phyloP scores from a whole-genome alignment of 2,888 invertebrate species.

The Lasiommata megera region DNA sequence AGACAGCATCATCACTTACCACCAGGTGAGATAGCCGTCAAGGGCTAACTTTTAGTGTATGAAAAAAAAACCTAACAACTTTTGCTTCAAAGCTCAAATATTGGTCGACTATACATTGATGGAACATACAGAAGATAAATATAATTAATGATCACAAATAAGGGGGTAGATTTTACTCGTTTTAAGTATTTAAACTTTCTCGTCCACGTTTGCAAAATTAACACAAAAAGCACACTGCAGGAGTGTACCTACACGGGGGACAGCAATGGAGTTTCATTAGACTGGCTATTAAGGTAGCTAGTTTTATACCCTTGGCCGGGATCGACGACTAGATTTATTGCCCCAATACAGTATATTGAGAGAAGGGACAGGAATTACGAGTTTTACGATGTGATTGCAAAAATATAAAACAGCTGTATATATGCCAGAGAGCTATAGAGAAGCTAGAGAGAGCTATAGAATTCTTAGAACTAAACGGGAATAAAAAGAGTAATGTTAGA shows the following conservation, averaged over 20 bases:
- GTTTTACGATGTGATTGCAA: conserved; percentile 46
- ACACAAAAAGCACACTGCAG: conserved; percentile 27
- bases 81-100: too few relatives aligned
- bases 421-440: not conserved
- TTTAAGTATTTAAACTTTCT: conserved; percentile 25
- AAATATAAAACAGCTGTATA: conserved; percentile 19
- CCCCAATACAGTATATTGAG: conserved; percentile 52
- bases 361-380: conserved; percentile 39
- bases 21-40: too few relatives aligned
- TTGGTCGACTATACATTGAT: too few relatives aligned
- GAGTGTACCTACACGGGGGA: conserved; percentile 26
- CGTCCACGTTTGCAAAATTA: conserved; percentile 25
- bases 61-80: too few relatives aligned
- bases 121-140: not conserved
- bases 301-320: conserved; percentile 40
- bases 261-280: conserved; percentile 44
- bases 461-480: too few relatives aligned
- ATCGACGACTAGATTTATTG: conserved; percentile 58
- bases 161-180: conserved; percentile 14
- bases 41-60: too few relatives aligned
- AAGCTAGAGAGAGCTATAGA: too few relatives aligned
- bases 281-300: conserved; percentile 44
- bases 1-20: too few relatives aligned
- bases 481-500: too few relatives aligned
- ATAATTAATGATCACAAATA: conserved; percentile 2